Base-by-base conservation (phyloP, 1,140 invertebrate genomes). In the Stegodyphus dumicola region DNA sequence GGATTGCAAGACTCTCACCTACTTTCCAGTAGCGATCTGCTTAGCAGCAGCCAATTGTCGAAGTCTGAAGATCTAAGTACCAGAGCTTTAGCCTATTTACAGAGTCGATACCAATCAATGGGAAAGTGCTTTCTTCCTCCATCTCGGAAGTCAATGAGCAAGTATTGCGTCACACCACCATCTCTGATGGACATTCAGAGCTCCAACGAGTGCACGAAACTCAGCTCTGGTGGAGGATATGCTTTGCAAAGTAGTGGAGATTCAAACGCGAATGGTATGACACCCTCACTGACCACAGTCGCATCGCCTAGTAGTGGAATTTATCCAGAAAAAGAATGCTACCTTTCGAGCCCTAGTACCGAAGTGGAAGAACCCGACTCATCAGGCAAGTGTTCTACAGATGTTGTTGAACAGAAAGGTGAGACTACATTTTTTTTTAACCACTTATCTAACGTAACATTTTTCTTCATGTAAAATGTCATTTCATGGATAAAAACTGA, bases 391-490 rank as follows among this genome's bases (percentile, higher is more conserved):
- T 78, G 84, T 17, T 77, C 84, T 6, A 78, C 84, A 7, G 84
- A 86, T 74, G 84, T 86, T n/a, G 53, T 71, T 0, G 84, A 86
- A 18, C 84, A 86, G 53, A 86, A 86, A 86, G 75, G 84, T 86
- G 11, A 69, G 81, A 48, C 10, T 17, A 6, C 9, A n/a, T n/a
- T 11, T 73, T 13, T 60, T 60, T 60, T 10, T 60, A 15, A 60
- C 9, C 56, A 10, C 56, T 60, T 60, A 33, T 33, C 33, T 33
- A 33, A 33, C 33, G 33, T 33, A 33, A 33, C n/a, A 33, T 33
- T 33, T 33, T 33, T 1, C 3, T 3, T 33, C 33, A 33, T 33
- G 33, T 3, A 1, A 33, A 33, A 33, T 33, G 33, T 33, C 1
- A 33, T 33, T 33, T 33, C 33, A 33, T 33, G 33, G 33, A 3